Percentiles rank a stretch among this genome's conserved stretches.
phyloP scores from a whole-genome alignment of 2,888 invertebrate species.

The Polietes domitor region DNA sequence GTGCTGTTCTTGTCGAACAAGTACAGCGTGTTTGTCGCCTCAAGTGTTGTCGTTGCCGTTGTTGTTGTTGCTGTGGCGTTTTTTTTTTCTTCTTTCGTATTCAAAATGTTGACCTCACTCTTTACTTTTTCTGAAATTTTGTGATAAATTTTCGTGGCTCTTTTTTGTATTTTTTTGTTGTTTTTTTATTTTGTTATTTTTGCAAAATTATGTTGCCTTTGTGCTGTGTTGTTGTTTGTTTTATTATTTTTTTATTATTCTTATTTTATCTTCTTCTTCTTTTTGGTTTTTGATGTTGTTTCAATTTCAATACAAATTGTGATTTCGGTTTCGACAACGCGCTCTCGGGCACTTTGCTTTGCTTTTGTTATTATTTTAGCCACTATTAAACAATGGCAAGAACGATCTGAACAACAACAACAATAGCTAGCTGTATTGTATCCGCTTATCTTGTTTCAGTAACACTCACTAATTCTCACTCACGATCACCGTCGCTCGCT shows the following conservation, averaged over 20 bases:
- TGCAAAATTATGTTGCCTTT: no score
- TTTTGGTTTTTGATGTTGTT: not conserved
- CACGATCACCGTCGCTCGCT: constrained; percentile 52
- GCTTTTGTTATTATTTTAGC: constrained; percentile 22
- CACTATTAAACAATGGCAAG: constrained; percentile 11
- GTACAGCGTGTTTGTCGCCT: constrained; percentile 39
- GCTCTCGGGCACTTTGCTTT: no score
- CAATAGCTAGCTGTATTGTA: constrained; percentile 28
- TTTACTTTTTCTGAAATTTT: not conserved
- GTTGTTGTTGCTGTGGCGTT: no score
- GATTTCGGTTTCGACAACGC: not conserved
- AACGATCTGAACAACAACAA: constrained; percentile 2
- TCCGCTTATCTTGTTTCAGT: constrained; percentile 58
- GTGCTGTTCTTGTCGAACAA: constrained; percentile 8
- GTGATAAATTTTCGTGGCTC: not conserved
- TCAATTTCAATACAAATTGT: not conserved
- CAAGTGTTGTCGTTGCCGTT: constrained; percentile 27
- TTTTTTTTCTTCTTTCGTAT: not conserved
- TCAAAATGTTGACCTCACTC: constrained; percentile 29
- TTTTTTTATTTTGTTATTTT: not conserved
- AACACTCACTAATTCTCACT: constrained; percentile 29
- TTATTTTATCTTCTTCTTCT: not conserved
- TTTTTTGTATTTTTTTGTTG: not conserved
- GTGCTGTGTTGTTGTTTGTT: no score
- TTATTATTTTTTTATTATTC: constrained; percentile 1